Evolutionary conservation across 2,888 invertebrate species (phyloP), one percentile per base, ranked within the genome.

Genomic region (Pyrrhia umbra): DNA sequence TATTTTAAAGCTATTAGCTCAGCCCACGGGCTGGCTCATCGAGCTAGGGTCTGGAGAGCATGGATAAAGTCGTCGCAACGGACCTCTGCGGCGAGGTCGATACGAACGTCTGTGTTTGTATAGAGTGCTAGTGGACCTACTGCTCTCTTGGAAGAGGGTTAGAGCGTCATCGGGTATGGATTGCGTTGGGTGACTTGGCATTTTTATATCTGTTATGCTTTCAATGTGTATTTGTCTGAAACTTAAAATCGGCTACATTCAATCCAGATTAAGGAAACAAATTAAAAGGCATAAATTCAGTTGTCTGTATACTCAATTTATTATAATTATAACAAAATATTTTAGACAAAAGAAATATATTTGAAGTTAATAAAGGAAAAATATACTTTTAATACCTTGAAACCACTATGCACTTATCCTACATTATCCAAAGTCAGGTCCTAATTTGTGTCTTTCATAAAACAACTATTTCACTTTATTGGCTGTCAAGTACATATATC

Each of bases 381-480:
- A 60, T 58, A 56, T 55, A 68, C 52, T 64, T 68, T 64, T 18
- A 68, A 64, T 73, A 61, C 42, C 47, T 60, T 74, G 65, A 74
- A 61, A 68, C 47, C 65, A 80, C 80, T 77, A 69, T 63, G 58
- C 76, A 77, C 76, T 76, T 60, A 68, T 54, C 39, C 76, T 77
- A 77, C 46, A 50, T 59, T 54, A 67, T 52, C 50, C 47, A 72
- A 63, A 65, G 67, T 79, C 56, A 59, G 27, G 47, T 71, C 43
- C 59, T 75, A 65, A 65, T 56, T 40, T 30, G 45, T 50, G 61
- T 76, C 59, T 57, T 78, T 77, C 57, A 63, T 75, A 43, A 56
- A 77, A 56, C 43, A 69, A 56, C 45, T 63, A 63, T 42, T 42
- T 68, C 78, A 78, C 78, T 78, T 68, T 45, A 20, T 55, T 8